Conservation (phyloP, 2,113 vertebrate genomes). For the Origma solitaria region DNA sequence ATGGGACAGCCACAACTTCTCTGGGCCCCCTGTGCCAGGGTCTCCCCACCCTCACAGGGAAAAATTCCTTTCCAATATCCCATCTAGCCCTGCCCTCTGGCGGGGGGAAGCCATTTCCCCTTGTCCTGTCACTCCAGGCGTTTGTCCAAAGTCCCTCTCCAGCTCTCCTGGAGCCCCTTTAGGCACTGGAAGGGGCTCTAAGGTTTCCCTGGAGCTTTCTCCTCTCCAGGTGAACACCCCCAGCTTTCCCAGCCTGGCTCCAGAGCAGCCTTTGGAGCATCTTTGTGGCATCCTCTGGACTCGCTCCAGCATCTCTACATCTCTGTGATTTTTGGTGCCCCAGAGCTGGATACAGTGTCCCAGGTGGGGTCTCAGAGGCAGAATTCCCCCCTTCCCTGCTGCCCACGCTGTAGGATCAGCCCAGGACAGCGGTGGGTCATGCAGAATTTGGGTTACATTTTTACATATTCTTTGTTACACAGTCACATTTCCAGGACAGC, state of each 20-base stretch:
- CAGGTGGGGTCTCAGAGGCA: not conserved
- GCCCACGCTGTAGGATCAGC: not conserved
- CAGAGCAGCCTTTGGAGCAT: not conserved
- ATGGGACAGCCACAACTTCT: not conserved
- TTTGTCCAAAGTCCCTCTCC: not conserved
- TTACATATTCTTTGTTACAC: not conserved
- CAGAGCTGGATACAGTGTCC: not conserved
- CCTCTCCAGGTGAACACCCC: not conserved
- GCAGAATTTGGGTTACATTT: not conserved
- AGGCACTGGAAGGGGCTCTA: not conserved
- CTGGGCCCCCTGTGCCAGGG: fast-evolving
- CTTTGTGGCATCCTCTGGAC: not conserved
- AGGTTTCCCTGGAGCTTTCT: not conserved
- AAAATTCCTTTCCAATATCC: not conserved
- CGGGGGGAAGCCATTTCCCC: not conserved
- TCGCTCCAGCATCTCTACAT: not conserved
- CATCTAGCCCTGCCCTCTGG: not conserved
- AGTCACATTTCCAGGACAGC: not conserved
- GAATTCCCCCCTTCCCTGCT: not conserved
- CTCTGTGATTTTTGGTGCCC: not conserved
- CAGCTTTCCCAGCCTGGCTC: not conserved
- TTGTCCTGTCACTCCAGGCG: not conserved
- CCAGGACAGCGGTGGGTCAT: fast-evolving
- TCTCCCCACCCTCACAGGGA: not conserved
- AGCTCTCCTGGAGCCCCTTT: not conserved